phyloP scores from a whole-genome alignment of 1,140 invertebrate genomes.

The Drosophila teissieri region DNA sequence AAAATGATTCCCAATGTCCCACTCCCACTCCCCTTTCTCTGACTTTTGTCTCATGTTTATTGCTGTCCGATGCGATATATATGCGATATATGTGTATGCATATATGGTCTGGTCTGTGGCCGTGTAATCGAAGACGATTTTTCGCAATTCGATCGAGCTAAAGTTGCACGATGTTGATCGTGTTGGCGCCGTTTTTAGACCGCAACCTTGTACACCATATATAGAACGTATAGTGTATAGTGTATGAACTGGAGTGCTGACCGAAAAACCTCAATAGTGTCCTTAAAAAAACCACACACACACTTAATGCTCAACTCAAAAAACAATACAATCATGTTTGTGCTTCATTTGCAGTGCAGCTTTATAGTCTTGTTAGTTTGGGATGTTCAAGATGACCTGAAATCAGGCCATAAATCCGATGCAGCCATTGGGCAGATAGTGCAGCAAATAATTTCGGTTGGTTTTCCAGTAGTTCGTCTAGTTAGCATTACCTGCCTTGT shows the following conservation, averaged over 20 bases:
- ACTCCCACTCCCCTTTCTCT: background rate
- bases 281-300: background rate
- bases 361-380: no score
- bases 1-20: conserved; percentile 19
- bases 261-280: conserved; percentile 11
- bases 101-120: conserved; percentile 27
- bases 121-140: conserved; percentile 33
- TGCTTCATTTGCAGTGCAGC: no score
- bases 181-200: conserved; percentile 20
- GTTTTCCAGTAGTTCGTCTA: background rate
- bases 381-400: conserved; percentile 8
- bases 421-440: no score
- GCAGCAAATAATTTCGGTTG: background rate
- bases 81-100: conserved; percentile 4
- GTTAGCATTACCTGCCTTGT: background rate
- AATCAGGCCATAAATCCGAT: conserved; percentile 9
- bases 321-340: no score
- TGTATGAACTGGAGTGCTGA: conserved; percentile 2
- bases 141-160: conserved; percentile 35
- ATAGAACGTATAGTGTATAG: background rate
- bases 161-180: conserved; percentile 10
- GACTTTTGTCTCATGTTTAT: background rate
- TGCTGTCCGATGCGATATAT: background rate
- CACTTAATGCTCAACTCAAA: background rate
- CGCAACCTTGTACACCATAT: conserved; percentile 50